phyloP scores from a whole-genome alignment of 2,888 invertebrate genomes.

The Acanthosoma haemorrhoidale region DNA sequence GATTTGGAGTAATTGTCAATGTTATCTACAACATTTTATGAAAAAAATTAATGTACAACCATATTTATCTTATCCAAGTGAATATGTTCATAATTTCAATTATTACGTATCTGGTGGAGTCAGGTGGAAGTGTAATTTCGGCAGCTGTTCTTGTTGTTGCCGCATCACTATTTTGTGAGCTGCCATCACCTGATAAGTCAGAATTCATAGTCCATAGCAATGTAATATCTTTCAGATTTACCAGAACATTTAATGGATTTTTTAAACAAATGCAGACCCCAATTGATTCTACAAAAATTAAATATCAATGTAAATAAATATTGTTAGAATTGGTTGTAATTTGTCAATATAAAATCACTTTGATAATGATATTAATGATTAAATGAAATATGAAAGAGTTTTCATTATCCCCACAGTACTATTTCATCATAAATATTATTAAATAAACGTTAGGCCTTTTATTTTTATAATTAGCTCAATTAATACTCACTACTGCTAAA shows the following conservation, averaged over 20 bases:
- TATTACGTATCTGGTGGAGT: slow-evolving; percentile 52
- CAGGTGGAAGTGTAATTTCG: slow-evolving; percentile 54
- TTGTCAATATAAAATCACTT: too few relatives aligned
- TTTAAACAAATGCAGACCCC: slow-evolving; percentile 68
- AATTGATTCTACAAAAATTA: slow-evolving; percentile 60
- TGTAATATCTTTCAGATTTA: slow-evolving; percentile 63
- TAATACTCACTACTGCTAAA: too few relatives aligned
- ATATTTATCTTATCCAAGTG: neutral
- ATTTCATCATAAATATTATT: too few relatives aligned
- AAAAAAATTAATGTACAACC: slow-evolving; percentile 48
- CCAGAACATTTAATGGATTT: slow-evolving; percentile 68
- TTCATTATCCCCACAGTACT: too few relatives aligned
- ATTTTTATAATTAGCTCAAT: too few relatives aligned
- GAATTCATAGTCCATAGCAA: slow-evolving; percentile 64
- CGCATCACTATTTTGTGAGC: slow-evolving; percentile 45
- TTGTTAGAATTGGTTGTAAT: too few relatives aligned
- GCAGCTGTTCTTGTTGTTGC: slow-evolving; percentile 46
- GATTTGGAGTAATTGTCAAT: slow-evolving; percentile 66
- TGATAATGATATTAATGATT: too few relatives aligned
- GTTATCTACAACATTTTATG: slow-evolving; percentile 41
- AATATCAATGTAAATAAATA: too few relatives aligned
- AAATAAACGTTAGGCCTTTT: too few relatives aligned
- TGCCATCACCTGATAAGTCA: slow-evolving; percentile 45
- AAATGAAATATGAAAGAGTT: too few relatives aligned
- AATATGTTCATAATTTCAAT: slow-evolving; percentile 3